Conservation (phyloP, 2,888 invertebrate species). For the Polyommatus iphigenia region DNA sequence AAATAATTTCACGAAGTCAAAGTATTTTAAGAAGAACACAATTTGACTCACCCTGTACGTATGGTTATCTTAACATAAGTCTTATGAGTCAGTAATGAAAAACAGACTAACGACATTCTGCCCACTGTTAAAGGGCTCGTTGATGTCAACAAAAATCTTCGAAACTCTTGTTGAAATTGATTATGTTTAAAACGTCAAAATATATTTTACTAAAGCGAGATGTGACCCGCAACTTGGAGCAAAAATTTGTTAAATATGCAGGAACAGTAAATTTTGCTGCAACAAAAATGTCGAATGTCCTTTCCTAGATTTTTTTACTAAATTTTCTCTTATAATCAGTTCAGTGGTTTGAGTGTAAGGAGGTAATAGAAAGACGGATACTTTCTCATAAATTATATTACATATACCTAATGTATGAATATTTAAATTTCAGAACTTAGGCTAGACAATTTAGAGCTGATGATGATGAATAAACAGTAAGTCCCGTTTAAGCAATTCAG, state of each 20-base stretch:
- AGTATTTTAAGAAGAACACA: neutral
- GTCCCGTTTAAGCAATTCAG: slow-evolving; percentile 10
- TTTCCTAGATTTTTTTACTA: neutral
- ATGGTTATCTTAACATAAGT: slow-evolving; percentile 7
- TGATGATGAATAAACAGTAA: slow-evolving; percentile 14
- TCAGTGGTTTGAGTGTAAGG: too few species aligned
- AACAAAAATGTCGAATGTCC: neutral
- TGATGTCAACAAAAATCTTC: neutral
- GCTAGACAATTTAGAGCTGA: neutral
- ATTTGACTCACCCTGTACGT: neutral
- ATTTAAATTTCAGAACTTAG: too few species aligned
- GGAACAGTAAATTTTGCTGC: too few species aligned
- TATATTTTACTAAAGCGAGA: neutral
- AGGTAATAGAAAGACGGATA: too few species aligned
- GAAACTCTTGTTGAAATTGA: neutral
- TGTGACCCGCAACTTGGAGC: too few species aligned
- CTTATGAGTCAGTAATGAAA: slow-evolving; percentile 15
- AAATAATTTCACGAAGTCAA: too few species aligned
- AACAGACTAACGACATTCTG: slow-evolving; percentile 9
- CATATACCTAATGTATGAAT: too few species aligned
- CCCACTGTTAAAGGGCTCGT: slow-evolving; percentile 6
- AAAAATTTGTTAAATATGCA: too few species aligned
- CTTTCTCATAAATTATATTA: too few species aligned
- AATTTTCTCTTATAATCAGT: too few species aligned
- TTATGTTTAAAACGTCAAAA: neutral